Evolutionary conservation across 2,113 vertebrate genomes (phyloP), one percentile per base, ranked within the genome.

Genomic region (Loxodonta africana): DNA sequence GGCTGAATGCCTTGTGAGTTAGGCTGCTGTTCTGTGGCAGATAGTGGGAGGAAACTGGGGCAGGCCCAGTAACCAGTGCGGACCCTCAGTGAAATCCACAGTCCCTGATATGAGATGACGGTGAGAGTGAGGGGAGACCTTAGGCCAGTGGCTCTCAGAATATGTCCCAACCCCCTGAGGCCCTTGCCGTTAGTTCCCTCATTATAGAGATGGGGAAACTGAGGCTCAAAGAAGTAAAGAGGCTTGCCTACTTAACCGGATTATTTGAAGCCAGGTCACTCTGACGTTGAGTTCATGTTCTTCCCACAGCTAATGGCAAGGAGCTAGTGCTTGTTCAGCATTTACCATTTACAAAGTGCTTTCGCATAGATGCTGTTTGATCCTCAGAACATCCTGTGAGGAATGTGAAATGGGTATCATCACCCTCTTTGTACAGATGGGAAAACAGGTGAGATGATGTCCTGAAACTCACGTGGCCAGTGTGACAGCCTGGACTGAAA

Each of bases 361-460:
- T 44, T 1, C 37, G 8, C n/a, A 25, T 30, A n/a, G 73, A 18
- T 37, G 15, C 69, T 44, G 1, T 9, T 0, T 9, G 73, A 33
- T 3, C n/a, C 82, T 83, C 60, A 83, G 77, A 65, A 7, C 21
- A 41, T 15, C 25, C 41, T 62, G 37, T 0, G 5, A 14, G 51
- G 71, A 88, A 18, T 46, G 81, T 30, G 21, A 73, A 82, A 28
- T 65, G 81, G 33, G 48, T 30, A 12, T 11, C 83, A 26, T 63
- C 33, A 46, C 67, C 53, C 18, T 7, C 8, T 33, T 60, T 30
- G 8, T n/a, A 57, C 37, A 62, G 84, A 71, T 6, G 62, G 82
- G 77, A 8, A 96, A 57, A 81, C 44, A 97, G 88, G 78, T 51
- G 33, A 69, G n/a, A 28, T 6, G 17, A 25, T n/a, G n/a, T 67